Base-by-base conservation (phyloP, 2,113 vertebrate genomes). In the Natator depressus region DNA sequence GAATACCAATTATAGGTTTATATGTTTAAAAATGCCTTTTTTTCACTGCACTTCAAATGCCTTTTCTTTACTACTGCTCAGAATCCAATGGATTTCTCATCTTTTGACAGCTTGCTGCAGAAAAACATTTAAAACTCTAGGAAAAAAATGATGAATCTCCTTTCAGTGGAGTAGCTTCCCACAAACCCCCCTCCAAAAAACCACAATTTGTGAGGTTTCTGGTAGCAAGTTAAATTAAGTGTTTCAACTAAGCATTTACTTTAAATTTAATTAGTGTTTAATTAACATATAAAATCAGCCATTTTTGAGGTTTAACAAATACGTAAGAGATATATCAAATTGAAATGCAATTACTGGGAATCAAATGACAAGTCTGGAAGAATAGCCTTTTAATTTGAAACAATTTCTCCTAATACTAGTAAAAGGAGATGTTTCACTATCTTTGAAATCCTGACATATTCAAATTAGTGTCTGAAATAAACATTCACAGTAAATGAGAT, bases 171-270 rank as follows among this genome's bases (percentile, higher is more conserved):
- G 59, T 4, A 57, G 84, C 88, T 94, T 84, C n/a, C 93, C 51
- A 13, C 95, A 91, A 94, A 94, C 91, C 62, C 91, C 85, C 88
- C 97, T 97, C 91, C 96, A 89, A 89, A 98, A 95, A 94, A 83
- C 82, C 84, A 91, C 88, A 93, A 93, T 96, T 95, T 98, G 96
- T 97, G 96, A 97, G 94, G 98, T 96, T 96, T 97, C 97, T 98
- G 89, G 94, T 95, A 94, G 89, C 92, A 93, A 95, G 97, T 97
- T 96, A 97, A 97, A 98, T 97, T 96, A 97, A 98, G 97, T 98
- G 97, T 98, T 98, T 98, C 97, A 97, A 98, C 98, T 96, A 98
- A 91, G 98, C 97, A 98, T 98, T 98, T 97, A 97, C 98, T 98
- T 96, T 98, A 94, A 97, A 98, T 98, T 96, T 97, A 98, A 98